Evolutionary conservation across 2,888 invertebrate species (phyloP).

Genomic region (Drosophila nr. perissopoda): DNA sequence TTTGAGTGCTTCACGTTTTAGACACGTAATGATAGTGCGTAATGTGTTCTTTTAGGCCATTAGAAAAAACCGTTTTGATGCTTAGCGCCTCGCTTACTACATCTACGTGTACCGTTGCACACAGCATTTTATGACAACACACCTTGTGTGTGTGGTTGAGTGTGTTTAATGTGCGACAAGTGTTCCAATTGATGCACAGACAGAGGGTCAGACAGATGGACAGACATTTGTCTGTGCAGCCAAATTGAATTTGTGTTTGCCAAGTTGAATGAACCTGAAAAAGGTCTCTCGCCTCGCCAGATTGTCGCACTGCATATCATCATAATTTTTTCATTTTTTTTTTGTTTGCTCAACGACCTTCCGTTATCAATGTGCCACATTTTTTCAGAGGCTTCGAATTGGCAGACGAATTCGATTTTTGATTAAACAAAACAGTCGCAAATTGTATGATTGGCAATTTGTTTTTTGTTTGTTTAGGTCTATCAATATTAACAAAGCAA

Average conservation of each 20-base stretch:
- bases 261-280: slow-evolving; percentile 70
- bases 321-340: slow-evolving; percentile 6
- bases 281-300: slow-evolving; percentile 40
- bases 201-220: slow-evolving; percentile 1
- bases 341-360: slow-evolving; percentile 1
- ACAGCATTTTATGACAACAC: slow-evolving; percentile 57
- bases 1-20: slow-evolving; percentile 46
- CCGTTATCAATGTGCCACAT: slow-evolving; percentile 21
- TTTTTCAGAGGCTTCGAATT: neutral
- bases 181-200: slow-evolving; percentile 55
- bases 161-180: slow-evolving; percentile 23
- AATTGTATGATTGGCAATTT: slow-evolving; percentile 52
- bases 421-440: slow-evolving; percentile 17
- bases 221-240: slow-evolving; percentile 29
- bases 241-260: slow-evolving; percentile 67
- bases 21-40: slow-evolving; percentile 44
- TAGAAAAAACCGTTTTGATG: slow-evolving; percentile 63
- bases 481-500: neutral
- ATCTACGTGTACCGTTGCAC: slow-evolving; percentile 64
- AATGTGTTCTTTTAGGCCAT: slow-evolving; percentile 53
- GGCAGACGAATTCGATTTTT: neutral
- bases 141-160: slow-evolving; percentile 31
- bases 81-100: slow-evolving; percentile 70
- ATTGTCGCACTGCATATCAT: slow-evolving; percentile 47
- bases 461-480: neutral